phyloP scores from a whole-genome alignment of 2,797 vertebrate species.

The Numenius phaeopus region DNA sequence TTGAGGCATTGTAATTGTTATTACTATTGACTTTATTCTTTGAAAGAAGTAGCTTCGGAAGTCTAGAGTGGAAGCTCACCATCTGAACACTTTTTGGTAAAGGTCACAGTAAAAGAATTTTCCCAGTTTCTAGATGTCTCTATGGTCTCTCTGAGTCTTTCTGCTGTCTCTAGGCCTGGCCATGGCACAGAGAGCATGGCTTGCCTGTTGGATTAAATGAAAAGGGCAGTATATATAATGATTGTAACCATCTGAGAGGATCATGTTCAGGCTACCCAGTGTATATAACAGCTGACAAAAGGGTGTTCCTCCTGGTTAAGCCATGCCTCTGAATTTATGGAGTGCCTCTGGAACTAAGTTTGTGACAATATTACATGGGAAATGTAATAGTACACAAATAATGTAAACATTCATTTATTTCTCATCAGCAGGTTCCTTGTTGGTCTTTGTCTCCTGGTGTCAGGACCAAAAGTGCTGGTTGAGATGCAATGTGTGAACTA shows the following conservation, averaged over 20 bases:
- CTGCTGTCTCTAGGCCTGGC: neutral
- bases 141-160: neutral
- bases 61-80: neutral
- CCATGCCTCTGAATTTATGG: neutral
- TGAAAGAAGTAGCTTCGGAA: conserved; percentile 7
- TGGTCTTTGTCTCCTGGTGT: neutral
- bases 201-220: neutral
- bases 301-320: neutral
- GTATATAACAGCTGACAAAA: neutral
- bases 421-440: neutral
- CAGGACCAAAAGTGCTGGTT: neutral
- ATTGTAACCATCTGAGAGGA: neutral
- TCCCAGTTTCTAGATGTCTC: neutral
- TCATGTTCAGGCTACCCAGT: neutral
- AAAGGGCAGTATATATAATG: neutral
- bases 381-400: neutral
- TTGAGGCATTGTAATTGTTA: neutral
- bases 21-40: conserved; percentile 23
- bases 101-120: neutral
- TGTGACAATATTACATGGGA: neutral
- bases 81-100: neutral
- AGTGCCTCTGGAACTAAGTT: neutral
- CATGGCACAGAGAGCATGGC: neutral
- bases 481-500: neutral
- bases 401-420: neutral